Evolutionary conservation across 1,140 invertebrate genomes (phyloP).

Genomic region (Octopus sinensis): DNA sequence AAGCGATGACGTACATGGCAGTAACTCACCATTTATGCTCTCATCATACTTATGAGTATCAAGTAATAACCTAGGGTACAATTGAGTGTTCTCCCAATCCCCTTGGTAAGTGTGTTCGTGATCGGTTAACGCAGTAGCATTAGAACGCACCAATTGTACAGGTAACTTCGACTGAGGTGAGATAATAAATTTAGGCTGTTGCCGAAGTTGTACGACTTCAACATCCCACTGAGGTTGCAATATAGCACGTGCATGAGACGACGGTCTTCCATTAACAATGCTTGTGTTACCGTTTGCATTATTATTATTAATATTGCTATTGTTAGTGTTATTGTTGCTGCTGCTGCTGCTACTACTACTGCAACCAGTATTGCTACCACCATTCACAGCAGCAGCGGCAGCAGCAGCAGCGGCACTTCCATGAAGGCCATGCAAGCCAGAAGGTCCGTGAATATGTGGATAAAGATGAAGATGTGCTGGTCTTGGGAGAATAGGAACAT

Average conservation of each 20-base stretch:
- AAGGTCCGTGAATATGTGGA: conserved; percentile 56
- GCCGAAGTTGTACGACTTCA: conserved; percentile 39
- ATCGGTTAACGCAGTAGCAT: conserved; percentile 37
- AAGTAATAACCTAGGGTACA: conserved; percentile 33
- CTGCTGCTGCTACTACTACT: conserved; percentile 12
- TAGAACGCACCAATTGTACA: conserved; percentile 44
- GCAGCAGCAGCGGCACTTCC: background rate
- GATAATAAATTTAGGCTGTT: conserved; percentile 35
- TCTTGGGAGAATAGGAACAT: conserved; percentile 38
- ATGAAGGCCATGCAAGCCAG: conserved; percentile 39
- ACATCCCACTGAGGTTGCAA: conserved; percentile 53
- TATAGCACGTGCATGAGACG: conserved; percentile 32
- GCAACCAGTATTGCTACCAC: background rate
- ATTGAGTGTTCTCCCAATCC: conserved; percentile 50
- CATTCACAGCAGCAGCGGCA: background rate
- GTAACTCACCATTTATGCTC: conserved; percentile 35
- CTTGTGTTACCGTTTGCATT: background rate
- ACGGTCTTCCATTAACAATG: conserved; percentile 9
- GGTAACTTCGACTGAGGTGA: conserved; percentile 39
- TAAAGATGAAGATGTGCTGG: conserved; percentile 55
- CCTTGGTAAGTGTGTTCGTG: conserved; percentile 53
- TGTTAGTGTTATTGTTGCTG: background rate
- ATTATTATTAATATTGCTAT: background rate
- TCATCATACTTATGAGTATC: conserved; percentile 35
- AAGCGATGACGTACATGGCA: conserved; percentile 32